Evolutionary conservation across 2,888 invertebrate species (phyloP), one percentile per base, ranked within the genome.

Genomic region (Cloeon dipterum): DNA sequence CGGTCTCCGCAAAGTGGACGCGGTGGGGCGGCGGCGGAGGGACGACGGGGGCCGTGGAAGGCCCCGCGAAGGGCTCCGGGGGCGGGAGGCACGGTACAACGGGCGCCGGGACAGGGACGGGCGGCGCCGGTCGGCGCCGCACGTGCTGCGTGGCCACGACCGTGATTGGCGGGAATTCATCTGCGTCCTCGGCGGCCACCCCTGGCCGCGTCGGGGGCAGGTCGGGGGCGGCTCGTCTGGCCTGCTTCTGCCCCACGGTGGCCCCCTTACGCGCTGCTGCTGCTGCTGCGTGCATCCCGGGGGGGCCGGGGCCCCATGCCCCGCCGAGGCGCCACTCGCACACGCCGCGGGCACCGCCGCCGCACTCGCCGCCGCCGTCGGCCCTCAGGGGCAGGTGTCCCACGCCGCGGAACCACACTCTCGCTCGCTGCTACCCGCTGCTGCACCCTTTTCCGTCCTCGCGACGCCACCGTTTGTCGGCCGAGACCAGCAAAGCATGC

Each of bases 191-290:
- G n/a, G n/a, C n/a, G n/a, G n/a, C n/a, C n/a, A n/a, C n/a, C n/a
- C n/a, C n/a, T n/a, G n/a, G n/a, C 11, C 25, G 16, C 13, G 36
- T 36, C 18, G 34, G 34, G 3, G 26, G 19, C 19, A 35, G 35
- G 26, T 35, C 35, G 26, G 20, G 36, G 26, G 25, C 25, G 20
- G 26, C 17, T 36, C 36, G 21, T 16, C 26, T 20, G 20, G 20
- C 36, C 36, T 26, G 19, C 5, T 26, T 25, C 5, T 29, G 36
- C 20, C 26, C 14, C 36, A 36, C 26, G 19, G 36, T 29, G 36
- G 26, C 36, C 36, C 26, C 36, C 20, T 26, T 29, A 29, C n/a
- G 20, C 20, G 13, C 20, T 19, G 8, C n/a, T 20, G 20, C 19
- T 7, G 11, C 17, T 14, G 14, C 4, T 11, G 34, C 21, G 7